Percentiles rank a stretch among this genome's conserved stretches.
phyloP scores from a whole-genome alignment of 2,113 vertebrate genomes.

The Physeter macrocephalus region DNA sequence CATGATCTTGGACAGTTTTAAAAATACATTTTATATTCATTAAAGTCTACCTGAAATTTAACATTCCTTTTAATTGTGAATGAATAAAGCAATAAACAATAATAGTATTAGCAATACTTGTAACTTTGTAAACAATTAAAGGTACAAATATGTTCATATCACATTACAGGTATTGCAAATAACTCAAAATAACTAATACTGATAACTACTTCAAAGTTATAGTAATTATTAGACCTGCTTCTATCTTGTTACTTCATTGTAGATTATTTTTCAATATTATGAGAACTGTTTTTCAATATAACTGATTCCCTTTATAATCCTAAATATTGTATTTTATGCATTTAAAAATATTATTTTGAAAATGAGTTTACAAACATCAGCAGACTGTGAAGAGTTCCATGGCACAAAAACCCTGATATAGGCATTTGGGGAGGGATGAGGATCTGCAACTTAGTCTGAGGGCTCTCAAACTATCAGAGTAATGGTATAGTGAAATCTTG shows the following conservation, averaged over 20 bases:
- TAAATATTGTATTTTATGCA: neutral
- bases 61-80: neutral
- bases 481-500: neutral
- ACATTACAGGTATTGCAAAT: neutral
- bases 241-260: neutral
- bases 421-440: neutral
- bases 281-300: neutral
- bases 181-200: neutral
- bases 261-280: neutral
- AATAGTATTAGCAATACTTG: neutral
- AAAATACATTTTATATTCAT: neutral
- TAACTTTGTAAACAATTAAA: neutral
- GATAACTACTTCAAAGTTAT: neutral
- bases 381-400: neutral
- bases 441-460: neutral
- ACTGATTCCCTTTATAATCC: neutral
- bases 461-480: neutral
- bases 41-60: neutral
- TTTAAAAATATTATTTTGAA: neutral
- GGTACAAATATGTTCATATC: neutral
- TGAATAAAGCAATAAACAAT: neutral
- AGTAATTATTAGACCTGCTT: neutral
- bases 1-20: neutral
- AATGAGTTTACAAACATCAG: neutral
- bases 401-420: neutral